phyloP scores from a whole-genome alignment of 2,113 vertebrate species.

The Megalops atlanticus region DNA sequence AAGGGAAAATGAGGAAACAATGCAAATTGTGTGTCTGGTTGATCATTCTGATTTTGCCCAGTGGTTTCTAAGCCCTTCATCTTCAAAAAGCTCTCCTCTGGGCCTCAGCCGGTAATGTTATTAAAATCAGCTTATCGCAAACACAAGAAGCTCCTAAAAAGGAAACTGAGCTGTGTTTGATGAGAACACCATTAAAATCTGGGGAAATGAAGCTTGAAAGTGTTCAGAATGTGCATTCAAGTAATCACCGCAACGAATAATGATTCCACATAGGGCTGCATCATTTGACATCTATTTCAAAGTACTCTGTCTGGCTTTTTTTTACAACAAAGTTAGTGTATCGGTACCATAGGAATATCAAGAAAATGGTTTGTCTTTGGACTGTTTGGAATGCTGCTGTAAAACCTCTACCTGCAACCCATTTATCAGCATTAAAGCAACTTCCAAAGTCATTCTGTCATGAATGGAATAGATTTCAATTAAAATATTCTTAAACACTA shows the following conservation, averaged over 20 bases:
- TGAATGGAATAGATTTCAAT: too few species aligned
- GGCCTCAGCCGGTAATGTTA: neutral
- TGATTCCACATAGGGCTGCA: neutral
- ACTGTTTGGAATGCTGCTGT: too few species aligned
- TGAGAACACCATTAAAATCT: neutral
- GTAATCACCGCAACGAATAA: neutral
- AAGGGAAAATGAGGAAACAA: neutral
- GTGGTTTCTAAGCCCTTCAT: conserved; percentile 7
- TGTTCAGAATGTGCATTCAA: neutral
- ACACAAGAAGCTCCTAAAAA: neutral
- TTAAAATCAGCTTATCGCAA: conserved; percentile 3
- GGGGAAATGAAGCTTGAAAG: conserved; percentile 11
- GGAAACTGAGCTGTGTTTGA: neutral
- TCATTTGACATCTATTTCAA: neutral
- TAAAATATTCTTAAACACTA: too few species aligned
- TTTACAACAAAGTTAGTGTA: too few species aligned
- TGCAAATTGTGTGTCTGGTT: neutral
- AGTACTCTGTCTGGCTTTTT: too few species aligned
- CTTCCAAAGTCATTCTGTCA: too few species aligned
- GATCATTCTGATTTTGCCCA: conserved; percentile 6
- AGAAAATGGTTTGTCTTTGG: too few species aligned
- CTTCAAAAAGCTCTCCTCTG: neutral
- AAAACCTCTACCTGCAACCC: too few species aligned
- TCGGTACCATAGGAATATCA: too few species aligned
- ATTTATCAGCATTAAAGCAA: too few species aligned